Conservation (phyloP, 1,140 invertebrate species). For the Chlorops oryzae region DNA sequence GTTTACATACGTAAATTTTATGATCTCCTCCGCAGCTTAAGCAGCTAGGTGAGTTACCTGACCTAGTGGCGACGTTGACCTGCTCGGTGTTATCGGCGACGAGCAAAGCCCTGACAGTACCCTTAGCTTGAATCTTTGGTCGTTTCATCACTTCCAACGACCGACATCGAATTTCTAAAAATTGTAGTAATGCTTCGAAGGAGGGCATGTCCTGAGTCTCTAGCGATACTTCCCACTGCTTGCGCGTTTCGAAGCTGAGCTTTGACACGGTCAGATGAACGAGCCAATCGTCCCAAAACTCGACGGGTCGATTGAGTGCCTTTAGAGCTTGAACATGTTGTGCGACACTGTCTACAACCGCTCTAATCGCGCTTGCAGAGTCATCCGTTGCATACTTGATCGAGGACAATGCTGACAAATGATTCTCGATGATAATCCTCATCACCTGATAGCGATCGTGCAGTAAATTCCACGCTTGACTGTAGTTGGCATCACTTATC, state of each 20-base stretch:
- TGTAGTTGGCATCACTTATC: conserved; percentile 1
- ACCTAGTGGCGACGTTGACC: no score
- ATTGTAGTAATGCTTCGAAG: not conserved
- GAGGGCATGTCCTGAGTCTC: not conserved
- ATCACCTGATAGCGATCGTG: conserved; percentile 2
- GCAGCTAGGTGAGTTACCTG: no score
- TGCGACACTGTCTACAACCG: not conserved
- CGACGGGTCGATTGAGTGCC: conserved; percentile 1
- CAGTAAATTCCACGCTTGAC: not conserved
- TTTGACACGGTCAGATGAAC: no score
- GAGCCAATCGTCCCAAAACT: conserved; percentile 5
- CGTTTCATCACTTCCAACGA: no score
- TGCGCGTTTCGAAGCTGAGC: conserved; percentile 1
- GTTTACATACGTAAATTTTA: no score
- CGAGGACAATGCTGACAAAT: not conserved
- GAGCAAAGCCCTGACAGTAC: no score
- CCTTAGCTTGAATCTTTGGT: no score
- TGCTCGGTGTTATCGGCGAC: no score
- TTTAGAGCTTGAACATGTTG: not conserved
- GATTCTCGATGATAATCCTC: not conserved
- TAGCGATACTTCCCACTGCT: conserved; percentile 3
- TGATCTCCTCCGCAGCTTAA: no score
- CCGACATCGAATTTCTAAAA: not conserved
- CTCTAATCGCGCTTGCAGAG: not conserved
- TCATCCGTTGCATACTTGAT: not conserved